Percentiles rank a stretch among this genome's conserved stretches.
Evolutionary conservation across 2,888 invertebrate species (phyloP).

Genomic region (Ramazzottius varieornatus): DNA sequence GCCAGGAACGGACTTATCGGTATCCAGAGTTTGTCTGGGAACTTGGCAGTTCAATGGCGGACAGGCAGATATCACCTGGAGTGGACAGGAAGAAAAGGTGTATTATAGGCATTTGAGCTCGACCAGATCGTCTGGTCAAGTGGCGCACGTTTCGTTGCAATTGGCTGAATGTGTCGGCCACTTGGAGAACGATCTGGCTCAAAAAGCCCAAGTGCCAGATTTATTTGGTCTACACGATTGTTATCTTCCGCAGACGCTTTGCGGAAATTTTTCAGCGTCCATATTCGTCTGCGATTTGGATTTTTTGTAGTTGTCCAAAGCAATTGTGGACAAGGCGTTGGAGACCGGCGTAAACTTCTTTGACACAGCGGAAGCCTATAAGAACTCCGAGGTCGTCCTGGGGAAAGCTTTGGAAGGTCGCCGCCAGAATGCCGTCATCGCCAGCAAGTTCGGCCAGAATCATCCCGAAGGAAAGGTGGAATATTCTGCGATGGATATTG

Average conservation of each 20-base stretch:
- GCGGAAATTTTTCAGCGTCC: no score
- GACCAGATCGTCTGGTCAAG: no score
- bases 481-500: conserved; percentile 17
- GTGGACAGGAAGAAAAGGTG: conserved; percentile 16
- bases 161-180: no score
- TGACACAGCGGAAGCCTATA: conserved; percentile 21
- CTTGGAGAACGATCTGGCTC: no score
- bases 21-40: conserved; percentile 18
- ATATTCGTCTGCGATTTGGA: neutral
- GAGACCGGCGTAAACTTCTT: conserved; percentile 20
- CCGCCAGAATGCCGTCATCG: conserved; percentile 16
- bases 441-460: conserved; percentile 18
- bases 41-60: conserved; percentile 20
- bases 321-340: conserved; percentile 19
- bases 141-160: no score
- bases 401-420: conserved; percentile 14
- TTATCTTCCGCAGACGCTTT: no score
- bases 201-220: no score
- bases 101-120: no score
- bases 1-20: conserved; percentile 16
- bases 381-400: conserved; percentile 17
- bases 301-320: conserved; percentile 15
- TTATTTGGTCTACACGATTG: no score
- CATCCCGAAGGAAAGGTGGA: conserved; percentile 14
- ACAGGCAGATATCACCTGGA: conserved; percentile 16